Base-by-base conservation (phyloP, 2,888 invertebrate genomes). In the Chymomyza fuscimana region DNA sequence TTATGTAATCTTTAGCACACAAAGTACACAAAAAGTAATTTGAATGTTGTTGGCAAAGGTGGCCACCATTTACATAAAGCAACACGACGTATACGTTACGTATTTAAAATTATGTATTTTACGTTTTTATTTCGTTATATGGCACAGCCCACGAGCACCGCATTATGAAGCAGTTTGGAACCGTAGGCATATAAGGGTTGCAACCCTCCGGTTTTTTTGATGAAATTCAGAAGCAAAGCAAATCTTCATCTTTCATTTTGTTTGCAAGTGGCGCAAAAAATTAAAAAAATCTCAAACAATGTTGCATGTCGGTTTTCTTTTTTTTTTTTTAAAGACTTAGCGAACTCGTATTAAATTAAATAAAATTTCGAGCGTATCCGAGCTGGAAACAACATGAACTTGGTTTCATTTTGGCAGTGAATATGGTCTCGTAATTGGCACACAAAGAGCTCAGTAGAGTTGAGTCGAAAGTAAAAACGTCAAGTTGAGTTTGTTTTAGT, bases 91-190 rank as follows among this genome's bases (percentile, higher is more conserved):
- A 67, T 78, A 78, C 73, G 70, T 78, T 60, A 73, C 69, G 64
- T 70, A 59, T 73, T 78, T 67, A 69, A 78, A 65, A 73, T 76
- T 70, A 71, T 32, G 32, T 7, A 32, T 7, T 32, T 32, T 32
- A 32, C 32, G 32, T 74, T 76, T 78, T 76, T 69, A 78, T 78
- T 78, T 73, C 69, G 78, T 78, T 78, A 78, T 78, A 12, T 46
- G 40, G 40, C 40, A 12, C 40, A 46, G 12, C 40, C 0, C 2
- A 10, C 4, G 12, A 46, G 12, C 10, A 10, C 10, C 12, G 12
- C 40, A 46, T 46, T 46, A 46, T 46, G 40, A 46, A 46, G 40
- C 40, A 46, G 40, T 46, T 46, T 4, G 5, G 9, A 46, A 46
- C 12, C 6, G 40, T 46, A 46, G 40, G 40, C 40, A 46, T 46